Conservation (phyloP, 2,797 vertebrate species). For the Myotis vivesi region DNA sequence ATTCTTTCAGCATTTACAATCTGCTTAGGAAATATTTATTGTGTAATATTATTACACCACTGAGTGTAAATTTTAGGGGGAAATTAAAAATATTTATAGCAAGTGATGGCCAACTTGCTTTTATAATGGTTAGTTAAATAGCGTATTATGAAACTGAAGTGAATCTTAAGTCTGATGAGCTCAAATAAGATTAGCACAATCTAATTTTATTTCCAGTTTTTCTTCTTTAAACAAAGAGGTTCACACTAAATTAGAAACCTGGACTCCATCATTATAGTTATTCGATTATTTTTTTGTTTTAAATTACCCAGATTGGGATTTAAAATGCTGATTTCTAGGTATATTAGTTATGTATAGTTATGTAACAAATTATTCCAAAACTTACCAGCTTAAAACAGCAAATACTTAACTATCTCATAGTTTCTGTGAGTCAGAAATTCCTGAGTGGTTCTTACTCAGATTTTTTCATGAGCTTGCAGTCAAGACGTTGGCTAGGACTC, state of each 20-base stretch:
- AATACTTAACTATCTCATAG: neutral
- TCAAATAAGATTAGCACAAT: neutral
- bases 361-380: neutral
- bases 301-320: neutral
- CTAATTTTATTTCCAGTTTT: constrained; percentile 26
- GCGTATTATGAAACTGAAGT: neutral
- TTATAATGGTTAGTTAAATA: neutral
- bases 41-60: neutral
- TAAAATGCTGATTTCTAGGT: constrained; percentile 4
- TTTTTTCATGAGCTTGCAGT: neutral
- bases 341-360: neutral
- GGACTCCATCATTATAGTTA: neutral
- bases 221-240: neutral
- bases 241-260: neutral
- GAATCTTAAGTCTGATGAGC: neutral
- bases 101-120: neutral
- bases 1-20: neutral
- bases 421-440: neutral
- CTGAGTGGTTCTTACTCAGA: neutral
- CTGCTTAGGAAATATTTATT: neutral
- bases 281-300: constrained; percentile 5
- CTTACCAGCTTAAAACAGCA: neutral
- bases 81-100: neutral
- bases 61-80: neutral
- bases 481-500: neutral